Evolutionary conservation across 2,888 invertebrate genomes (phyloP).

Genomic region (Dryococelus australis): DNA sequence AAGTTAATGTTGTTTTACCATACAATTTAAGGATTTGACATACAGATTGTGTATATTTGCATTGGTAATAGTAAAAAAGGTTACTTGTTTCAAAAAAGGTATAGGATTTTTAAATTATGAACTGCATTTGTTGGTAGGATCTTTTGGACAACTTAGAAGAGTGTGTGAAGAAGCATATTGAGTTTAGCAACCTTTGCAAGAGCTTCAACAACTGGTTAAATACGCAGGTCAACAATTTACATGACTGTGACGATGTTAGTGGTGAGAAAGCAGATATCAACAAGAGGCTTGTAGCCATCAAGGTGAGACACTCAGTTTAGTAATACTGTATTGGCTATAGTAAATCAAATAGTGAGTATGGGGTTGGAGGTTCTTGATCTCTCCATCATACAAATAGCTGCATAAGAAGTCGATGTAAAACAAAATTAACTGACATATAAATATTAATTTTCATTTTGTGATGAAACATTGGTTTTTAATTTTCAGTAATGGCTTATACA

Average conservation of each 20-base stretch:
- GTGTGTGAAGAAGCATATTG: constrained; percentile 85
- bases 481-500: no score
- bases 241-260: constrained; percentile 80
- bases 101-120: not conserved
- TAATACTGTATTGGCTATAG: no score
- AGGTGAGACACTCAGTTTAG: constrained; percentile 31
- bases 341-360: no score
- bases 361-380: no score
- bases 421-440: no score
- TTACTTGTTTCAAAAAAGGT: not conserved
- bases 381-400: no score
- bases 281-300: constrained; percentile 72
- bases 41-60: not conserved
- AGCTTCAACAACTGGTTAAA: constrained; percentile 84
- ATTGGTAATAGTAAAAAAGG: not conserved
- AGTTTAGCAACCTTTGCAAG: constrained; percentile 76
- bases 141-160: constrained; percentile 83
- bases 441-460: no score
- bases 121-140: constrained; percentile 60
- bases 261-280: constrained; percentile 86
- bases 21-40: no score
- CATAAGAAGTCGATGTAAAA: no score
- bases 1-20: no score
- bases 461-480: no score
- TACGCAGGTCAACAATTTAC: constrained; percentile 79